Conservation (phyloP, 2,797 vertebrate genomes). For the Momotus momota region DNA sequence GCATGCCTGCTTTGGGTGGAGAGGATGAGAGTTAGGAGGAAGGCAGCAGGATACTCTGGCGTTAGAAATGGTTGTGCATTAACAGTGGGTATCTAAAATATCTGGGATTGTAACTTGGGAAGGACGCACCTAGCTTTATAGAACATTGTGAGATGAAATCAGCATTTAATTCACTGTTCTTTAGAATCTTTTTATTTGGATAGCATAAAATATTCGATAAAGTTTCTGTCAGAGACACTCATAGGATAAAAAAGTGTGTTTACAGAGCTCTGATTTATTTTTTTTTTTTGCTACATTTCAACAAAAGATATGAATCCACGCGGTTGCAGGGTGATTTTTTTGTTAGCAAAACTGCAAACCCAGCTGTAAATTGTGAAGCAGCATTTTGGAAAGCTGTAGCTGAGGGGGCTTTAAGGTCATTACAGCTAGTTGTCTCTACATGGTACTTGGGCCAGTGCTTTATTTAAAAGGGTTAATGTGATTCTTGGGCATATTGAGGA, state of each 20-base stretch:
- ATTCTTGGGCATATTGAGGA: not conserved
- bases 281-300: not conserved
- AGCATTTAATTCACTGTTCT: not conserved
- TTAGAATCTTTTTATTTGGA: not conserved
- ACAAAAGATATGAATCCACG: not conserved
- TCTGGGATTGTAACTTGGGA: not conserved
- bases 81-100: not conserved
- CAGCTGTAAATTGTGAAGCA: not conserved
- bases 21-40: not conserved
- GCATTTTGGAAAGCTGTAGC: not conserved
- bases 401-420: not conserved
- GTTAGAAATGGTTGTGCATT: not conserved
- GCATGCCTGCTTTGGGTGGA: not conserved
- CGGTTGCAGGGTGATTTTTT: not conserved
- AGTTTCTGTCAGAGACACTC: not conserved
- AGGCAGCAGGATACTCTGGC: not conserved
- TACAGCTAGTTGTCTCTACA: not conserved
- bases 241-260: not conserved
- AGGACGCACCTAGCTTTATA: not conserved
- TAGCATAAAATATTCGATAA: not conserved
- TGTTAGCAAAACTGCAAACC: not conserved
- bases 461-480: slow-evolving; percentile 13
- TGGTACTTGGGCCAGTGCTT: not conserved
- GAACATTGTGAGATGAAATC: not conserved
- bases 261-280: not conserved